Evolutionary conservation across 2,797 vertebrate species (phyloP).

Genomic region (Pogonophryne albipinna): DNA sequence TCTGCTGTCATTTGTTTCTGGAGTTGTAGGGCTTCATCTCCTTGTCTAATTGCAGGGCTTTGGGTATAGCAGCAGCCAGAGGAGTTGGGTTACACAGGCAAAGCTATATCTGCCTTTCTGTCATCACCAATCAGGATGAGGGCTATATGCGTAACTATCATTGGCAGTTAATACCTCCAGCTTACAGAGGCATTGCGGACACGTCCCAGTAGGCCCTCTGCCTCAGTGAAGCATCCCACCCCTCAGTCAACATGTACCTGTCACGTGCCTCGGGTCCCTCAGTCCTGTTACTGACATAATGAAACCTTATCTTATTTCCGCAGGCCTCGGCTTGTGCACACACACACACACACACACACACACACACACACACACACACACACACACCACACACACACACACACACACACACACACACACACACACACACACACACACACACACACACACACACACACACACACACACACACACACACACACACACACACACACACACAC

Average conservation of each 20-base stretch:
- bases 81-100: slow-evolving; percentile 72
- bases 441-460: too few species aligned
- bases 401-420: too few species aligned
- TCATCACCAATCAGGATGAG: slow-evolving; percentile 80
- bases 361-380: too few species aligned
- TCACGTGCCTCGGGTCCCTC: slow-evolving; percentile 73
- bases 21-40: slow-evolving; percentile 48
- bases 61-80: slow-evolving; percentile 51
- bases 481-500: too few species aligned
- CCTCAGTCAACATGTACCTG: slow-evolving; percentile 56
- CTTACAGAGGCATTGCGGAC: slow-evolving; percentile 68
- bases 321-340: slow-evolving; percentile 30
- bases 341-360: too few species aligned
- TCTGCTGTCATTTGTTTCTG: slow-evolving; percentile 38
- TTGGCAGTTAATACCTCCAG: slow-evolving; percentile 72
- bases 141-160: slow-evolving; percentile 75
- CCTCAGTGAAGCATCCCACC: slow-evolving; percentile 26
- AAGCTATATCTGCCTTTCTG: slow-evolving; percentile 78
- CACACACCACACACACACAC: too few species aligned
- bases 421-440: too few species aligned
- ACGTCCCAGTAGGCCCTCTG: slow-evolving; percentile 54
- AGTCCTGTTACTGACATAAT: slow-evolving; percentile 64
- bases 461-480: too few species aligned
- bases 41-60: slow-evolving; percentile 67
- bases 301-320: slow-evolving; percentile 50